A percentile compares a stretch with the other conserved stretches of the same genome.
These are phyloP conservation scores for Dendrocincla fuliginosa DNA, from an alignment of 2,797 vertebrate species.

Conservation along the genomic window DNA sequence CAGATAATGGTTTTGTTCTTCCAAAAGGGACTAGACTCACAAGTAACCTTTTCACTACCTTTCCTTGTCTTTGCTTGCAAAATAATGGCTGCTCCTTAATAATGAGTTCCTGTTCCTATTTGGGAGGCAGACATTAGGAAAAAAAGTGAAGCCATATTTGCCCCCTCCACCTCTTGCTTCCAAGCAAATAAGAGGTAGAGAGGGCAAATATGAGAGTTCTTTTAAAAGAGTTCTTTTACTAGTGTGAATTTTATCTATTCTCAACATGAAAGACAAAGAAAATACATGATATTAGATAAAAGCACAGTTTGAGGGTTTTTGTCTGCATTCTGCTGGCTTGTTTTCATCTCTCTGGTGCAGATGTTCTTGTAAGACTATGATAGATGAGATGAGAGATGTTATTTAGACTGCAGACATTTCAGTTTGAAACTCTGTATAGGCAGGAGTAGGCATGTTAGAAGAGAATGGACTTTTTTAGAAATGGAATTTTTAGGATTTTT, in stretches of 20 bases:
- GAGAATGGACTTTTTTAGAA: not conserved
- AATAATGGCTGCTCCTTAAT: not conserved
- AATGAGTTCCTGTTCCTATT: not conserved
- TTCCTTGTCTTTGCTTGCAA: not conserved
- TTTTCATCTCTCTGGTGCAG: not conserved
- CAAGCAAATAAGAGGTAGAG: not conserved
- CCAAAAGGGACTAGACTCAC: not conserved
- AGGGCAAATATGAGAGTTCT: too few species aligned
- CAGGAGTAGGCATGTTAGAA: not conserved
- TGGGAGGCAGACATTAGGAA: not conserved
- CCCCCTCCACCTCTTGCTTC: not conserved
- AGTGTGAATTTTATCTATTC: not conserved
- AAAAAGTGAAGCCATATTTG: not conserved
- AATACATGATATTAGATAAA: not conserved
- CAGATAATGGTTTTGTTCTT: not conserved
- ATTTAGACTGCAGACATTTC: not conserved
- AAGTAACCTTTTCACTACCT: not conserved
- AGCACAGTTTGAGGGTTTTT: not conserved
- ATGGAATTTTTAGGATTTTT: not conserved
- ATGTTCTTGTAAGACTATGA: not conserved
- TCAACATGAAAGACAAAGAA: not conserved
- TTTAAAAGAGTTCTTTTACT: not conserved
- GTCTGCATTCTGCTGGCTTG: not conserved
- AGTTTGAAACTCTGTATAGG: not conserved
- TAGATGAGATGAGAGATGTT: not conserved